phyloP scores from a whole-genome alignment of 2,113 vertebrate genomes.

The Macroglossus sobrinus region DNA sequence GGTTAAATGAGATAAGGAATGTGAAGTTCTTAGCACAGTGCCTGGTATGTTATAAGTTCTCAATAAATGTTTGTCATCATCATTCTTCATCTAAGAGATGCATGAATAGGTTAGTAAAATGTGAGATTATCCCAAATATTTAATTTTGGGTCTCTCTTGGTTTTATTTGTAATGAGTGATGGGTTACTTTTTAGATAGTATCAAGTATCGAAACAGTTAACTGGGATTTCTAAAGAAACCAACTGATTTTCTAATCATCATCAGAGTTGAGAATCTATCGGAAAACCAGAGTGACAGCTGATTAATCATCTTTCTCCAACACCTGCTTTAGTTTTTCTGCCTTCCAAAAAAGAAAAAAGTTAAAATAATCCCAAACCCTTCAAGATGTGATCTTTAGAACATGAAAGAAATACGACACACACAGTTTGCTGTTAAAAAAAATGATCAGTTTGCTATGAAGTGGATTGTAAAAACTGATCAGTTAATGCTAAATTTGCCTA shows the following conservation, averaged over 20 bases:
- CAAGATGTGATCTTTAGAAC: neutral
- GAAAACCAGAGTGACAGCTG: neutral
- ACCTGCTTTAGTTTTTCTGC: constrained; percentile 7
- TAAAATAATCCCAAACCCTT: neutral
- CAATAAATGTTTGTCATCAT: neutral
- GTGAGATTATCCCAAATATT: neutral
- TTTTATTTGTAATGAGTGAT: neutral
- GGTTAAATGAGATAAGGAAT: neutral
- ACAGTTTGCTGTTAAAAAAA: neutral
- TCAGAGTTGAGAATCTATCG: neutral
- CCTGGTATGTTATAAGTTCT: neutral
- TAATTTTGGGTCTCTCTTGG: neutral
- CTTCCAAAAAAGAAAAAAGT: neutral
- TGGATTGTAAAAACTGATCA: neutral
- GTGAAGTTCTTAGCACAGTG: neutral
- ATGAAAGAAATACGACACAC: neutral
- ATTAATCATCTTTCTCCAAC: neutral
- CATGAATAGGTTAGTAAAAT: neutral
- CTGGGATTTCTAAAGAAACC: neutral
- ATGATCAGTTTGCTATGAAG: neutral
- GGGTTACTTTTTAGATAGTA: neutral
- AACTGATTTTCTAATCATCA: neutral
- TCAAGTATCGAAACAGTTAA: neutral
- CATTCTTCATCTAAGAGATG: neutral
- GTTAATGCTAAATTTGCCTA: neutral